phyloP scores from a whole-genome alignment of 2,888 invertebrate species.

The Neoitamus cyanurus region DNA sequence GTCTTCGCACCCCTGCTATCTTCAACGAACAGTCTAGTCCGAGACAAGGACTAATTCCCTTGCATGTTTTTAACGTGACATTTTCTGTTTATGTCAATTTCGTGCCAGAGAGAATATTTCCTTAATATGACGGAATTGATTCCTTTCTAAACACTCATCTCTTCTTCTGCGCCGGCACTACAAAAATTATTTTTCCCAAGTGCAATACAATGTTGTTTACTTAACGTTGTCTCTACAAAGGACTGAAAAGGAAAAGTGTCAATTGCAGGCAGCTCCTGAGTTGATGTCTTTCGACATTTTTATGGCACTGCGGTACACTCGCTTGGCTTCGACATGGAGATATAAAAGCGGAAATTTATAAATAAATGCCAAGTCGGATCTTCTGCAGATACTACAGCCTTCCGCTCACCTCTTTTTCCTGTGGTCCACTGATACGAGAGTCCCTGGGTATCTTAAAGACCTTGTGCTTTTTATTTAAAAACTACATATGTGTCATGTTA shows the following conservation, averaged over 20 bases:
- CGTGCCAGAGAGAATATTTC: conserved; percentile 17
- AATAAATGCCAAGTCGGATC: not conserved
- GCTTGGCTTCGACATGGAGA: not conserved
- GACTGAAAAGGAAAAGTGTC: conserved; percentile 10
- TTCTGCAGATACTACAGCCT: not conserved
- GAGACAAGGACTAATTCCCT: not conserved
- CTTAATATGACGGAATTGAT: conserved; percentile 26
- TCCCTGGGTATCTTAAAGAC: too few species aligned
- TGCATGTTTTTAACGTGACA: conserved; percentile 21
- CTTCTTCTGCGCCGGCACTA: not conserved
- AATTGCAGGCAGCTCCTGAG: conserved; percentile 1
- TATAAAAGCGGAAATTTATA: not conserved
- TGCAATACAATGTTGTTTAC: conserved; percentile 1
- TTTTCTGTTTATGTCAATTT: not conserved
- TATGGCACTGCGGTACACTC: not conserved
- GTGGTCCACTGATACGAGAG: too few species aligned
- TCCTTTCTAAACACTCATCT: conserved; percentile 18
- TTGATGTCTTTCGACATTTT: conserved; percentile 6
- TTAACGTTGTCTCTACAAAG: not conserved
- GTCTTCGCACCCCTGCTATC: not conserved
- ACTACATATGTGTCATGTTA: too few species aligned
- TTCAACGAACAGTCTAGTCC: not conserved
- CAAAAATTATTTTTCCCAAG: not conserved
- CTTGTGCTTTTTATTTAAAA: too few species aligned
- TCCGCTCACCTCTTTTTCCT: not conserved